Conservation (phyloP, 1,140 invertebrate species). For the Drosophila bipectinata region DNA sequence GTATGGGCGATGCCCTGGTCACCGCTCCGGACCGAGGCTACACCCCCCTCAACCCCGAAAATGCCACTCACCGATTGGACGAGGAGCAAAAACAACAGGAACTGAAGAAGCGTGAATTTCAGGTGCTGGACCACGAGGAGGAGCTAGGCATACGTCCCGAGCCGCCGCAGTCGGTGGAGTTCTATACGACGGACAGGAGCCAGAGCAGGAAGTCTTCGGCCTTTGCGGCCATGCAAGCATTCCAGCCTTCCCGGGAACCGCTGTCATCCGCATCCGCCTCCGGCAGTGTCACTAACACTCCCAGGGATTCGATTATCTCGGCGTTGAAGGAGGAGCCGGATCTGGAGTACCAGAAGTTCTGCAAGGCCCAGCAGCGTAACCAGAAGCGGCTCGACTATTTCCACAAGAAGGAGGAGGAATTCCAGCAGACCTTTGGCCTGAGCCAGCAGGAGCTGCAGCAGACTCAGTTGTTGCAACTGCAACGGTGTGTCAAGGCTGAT, state of each 20-base stretch:
- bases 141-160: slow-evolving; percentile 66
- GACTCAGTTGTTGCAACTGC: slow-evolving; percentile 25
- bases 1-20: slow-evolving; percentile 84
- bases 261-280: slow-evolving; percentile 41
- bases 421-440: slow-evolving; percentile 32
- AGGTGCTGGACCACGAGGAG: slow-evolving; percentile 76
- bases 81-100: slow-evolving; percentile 65
- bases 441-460: slow-evolving; percentile 45
- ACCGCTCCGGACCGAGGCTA: slow-evolving; percentile 84
- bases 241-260: slow-evolving; percentile 79
- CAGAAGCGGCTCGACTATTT: slow-evolving; percentile 75
- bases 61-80: slow-evolving; percentile 66
- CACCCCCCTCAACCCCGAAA: slow-evolving; percentile 76
- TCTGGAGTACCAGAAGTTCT: slow-evolving; percentile 71
- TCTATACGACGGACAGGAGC: slow-evolving; percentile 50
- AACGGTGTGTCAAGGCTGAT: slow-evolving; percentile 26
- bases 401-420: slow-evolving; percentile 78
- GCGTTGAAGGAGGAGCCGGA: slow-evolving; percentile 53
- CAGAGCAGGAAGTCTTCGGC: slow-evolving; percentile 70
- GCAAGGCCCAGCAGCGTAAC: slow-evolving; percentile 76
- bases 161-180: slow-evolving; percentile 58
- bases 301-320: slow-evolving; percentile 61
- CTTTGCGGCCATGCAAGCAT: slow-evolving; percentile 83
- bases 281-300: slow-evolving; percentile 43
- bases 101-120: slow-evolving; percentile 77